Evolutionary conservation across 92 coral and sea anemone species (phyloP), one percentile per base, ranked within the genome.

Genomic region (Meandrina meandrites): DNA sequence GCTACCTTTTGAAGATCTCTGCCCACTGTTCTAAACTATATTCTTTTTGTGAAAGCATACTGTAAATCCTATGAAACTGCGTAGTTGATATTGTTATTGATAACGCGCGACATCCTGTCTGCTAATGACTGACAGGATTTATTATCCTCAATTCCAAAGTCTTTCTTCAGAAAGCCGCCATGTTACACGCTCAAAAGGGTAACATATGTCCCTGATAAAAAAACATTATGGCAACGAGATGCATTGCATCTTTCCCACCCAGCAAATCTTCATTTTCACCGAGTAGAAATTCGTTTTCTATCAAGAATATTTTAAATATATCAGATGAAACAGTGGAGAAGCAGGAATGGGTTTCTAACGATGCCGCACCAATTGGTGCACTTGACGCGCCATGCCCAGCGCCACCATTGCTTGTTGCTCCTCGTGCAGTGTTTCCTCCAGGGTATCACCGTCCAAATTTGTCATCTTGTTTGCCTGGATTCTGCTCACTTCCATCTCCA

Each of bases 71-170:
- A n/a, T n/a, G n/a, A n/a, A n/a, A n/a, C n/a, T n/a, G n/a, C n/a
- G n/a, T n/a, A n/a, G n/a, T n/a, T n/a, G n/a, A n/a, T n/a, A n/a
- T n/a, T n/a, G n/a, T n/a, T n/a, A n/a, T n/a, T n/a, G n/a, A n/a
- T n/a, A n/a, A n/a, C n/a, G n/a, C n/a, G n/a, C 71, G 71, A 28
- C 71, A 27, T 66, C 71, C 71, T 28, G 71, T 66, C 71, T 66
- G 8, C 71, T 2, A 66, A 66, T 66, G 71, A 66, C 34, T 66
- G 71, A 66, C 34, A 66, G 71, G 71, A 24, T 66, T 66, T 27
- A 66, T 28, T 28, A 66, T 66, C 71, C 10, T 11, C 27, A 66
- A 66, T 66, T 66, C 71, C 71, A 66, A 5, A 28, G 71, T 18
- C 71, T 27, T 66, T 66, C 35, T 66, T 66, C 34, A 27, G 35